Evolutionary conservation across 2,888 invertebrate genomes (phyloP).

Genomic region (Chouioia cunea): DNA sequence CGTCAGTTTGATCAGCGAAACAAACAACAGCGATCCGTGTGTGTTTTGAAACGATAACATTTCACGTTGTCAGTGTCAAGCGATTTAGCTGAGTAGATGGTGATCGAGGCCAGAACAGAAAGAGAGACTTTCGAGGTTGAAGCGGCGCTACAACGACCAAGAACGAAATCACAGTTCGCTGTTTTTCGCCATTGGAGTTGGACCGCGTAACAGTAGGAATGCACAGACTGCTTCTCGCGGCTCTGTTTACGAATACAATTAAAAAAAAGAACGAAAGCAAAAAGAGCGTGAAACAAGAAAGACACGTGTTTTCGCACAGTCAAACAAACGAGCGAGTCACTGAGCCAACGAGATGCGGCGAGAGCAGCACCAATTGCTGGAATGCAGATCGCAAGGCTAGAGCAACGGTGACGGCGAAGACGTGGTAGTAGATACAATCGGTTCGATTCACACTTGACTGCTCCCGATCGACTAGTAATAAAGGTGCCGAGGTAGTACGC

Average conservation of each 20-base stretch:
- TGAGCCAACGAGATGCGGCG: slow-evolving; percentile 48
- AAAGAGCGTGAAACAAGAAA: no score
- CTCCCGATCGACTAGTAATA: slow-evolving; percentile 65
- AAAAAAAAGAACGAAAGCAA: no score
- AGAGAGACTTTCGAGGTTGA: slow-evolving; percentile 52
- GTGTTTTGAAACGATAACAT: slow-evolving; percentile 5
- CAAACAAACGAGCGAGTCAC: slow-evolving; percentile 40
- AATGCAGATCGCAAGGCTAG: no score
- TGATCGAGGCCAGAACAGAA: slow-evolving; percentile 23
- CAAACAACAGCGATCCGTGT: slow-evolving; percentile 14
- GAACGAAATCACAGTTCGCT: slow-evolving; percentile 57
- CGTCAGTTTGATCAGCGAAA: neutral
- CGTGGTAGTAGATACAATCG: no score
- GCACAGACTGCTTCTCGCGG: slow-evolving; percentile 9
- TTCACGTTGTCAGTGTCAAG: slow-evolving; percentile 16
- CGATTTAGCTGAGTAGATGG: slow-evolving; percentile 6
- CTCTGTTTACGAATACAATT: neutral
- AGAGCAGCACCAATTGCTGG: no score
- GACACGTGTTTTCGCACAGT: no score
- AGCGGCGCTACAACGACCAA: slow-evolving; percentile 54
- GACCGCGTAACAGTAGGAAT: slow-evolving; percentile 50
- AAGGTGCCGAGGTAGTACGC: slow-evolving; percentile 67
- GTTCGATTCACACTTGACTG: slow-evolving; percentile 63
- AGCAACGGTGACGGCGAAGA: no score
- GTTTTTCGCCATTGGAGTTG: slow-evolving; percentile 59